Evolutionary conservation across 2,888 invertebrate genomes (phyloP).

Genomic region (Phyto melanocephala): DNA sequence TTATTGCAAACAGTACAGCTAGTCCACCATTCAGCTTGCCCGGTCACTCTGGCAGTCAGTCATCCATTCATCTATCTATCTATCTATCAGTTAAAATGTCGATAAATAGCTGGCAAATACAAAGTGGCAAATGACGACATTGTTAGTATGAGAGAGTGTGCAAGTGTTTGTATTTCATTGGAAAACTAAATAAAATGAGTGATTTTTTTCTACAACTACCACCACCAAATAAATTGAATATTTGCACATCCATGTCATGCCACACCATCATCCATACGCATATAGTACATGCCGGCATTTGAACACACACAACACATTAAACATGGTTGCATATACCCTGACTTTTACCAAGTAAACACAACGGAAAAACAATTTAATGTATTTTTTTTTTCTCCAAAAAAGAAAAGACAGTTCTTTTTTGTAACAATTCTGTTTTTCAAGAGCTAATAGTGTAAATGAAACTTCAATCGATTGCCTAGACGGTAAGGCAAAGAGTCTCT

Average conservation of each 20-base stretch:
- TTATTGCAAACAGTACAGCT: conserved; percentile 25
- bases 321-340: conserved; percentile 28
- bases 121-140: conserved; percentile 64
- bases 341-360: conserved; percentile 29
- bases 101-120: conserved; percentile 57
- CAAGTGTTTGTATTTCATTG: conserved; percentile 21
- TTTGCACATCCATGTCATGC: conserved; percentile 51
- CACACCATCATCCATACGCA: not conserved
- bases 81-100: conserved; percentile 56
- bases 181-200: conserved; percentile 40
- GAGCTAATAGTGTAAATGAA: conserved; percentile 58
- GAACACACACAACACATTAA: conserved; percentile 2
- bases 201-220: conserved; percentile 13
- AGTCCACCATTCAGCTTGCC: conserved; percentile 6
- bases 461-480: conserved; percentile 59
- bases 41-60: conserved; percentile 13
- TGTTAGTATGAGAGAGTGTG: not conserved
- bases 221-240: conserved; percentile 52
- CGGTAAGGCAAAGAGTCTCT: not conserved
- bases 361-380: conserved; percentile 14
- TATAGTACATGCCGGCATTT: not conserved
- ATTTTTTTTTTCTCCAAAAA: not conserved
- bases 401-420: not conserved
- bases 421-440: conserved; percentile 19
- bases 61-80: not conserved